Base-by-base conservation (phyloP, 2,888 invertebrate genomes). In the Vannuccia rotundouncinata region DNA sequence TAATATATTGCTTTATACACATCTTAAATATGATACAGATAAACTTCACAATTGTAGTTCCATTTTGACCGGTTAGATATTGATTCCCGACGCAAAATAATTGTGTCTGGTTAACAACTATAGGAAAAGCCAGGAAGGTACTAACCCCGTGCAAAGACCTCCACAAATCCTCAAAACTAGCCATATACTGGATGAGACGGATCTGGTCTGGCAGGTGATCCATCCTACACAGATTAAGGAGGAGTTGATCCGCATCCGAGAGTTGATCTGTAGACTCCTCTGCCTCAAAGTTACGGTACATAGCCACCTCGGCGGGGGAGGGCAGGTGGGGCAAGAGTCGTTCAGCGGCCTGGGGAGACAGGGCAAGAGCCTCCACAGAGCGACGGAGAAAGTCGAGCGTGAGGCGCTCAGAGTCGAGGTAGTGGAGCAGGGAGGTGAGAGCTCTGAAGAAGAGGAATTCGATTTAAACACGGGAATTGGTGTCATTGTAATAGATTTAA, bases 261-360 rank as follows among this genome's bases (percentile, higher is more conserved):
- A 66, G 25, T 22, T 5, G 5, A 5, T 5, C 25, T 22, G 5
- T 27, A 2, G 66, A 22, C 22, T 66, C 45, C 45, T 77, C 77
- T 28, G 60, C 60, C 59, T 59, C 31, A 25, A 74, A 60, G 28
- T 60, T 28, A 30, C 78, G 78, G 29, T 78, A 78, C 60, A 60
- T 59, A 5, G 25, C 78, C 1, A 66, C 29, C 29, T 78, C 78
- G 17, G 25, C 29, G 59, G 28, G 25, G n/a, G 60, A 28, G 27
- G 78, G 78, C 22, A 78, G 66, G 10, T 78, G 78, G 10, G 59
- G 66, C 17, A 78, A 45, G 10, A 78, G 66, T 31, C 78, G 28
- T 60, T 78, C 78, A 5, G 78, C 78, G 22, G 45, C 78, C 10
- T 59, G 60, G 25, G 78, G 25, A 5, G 78, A 66, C 22, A 66